Base-by-base conservation (phyloP, 2,113 vertebrate species). In the Misgurnus anguillicaudatus region DNA sequence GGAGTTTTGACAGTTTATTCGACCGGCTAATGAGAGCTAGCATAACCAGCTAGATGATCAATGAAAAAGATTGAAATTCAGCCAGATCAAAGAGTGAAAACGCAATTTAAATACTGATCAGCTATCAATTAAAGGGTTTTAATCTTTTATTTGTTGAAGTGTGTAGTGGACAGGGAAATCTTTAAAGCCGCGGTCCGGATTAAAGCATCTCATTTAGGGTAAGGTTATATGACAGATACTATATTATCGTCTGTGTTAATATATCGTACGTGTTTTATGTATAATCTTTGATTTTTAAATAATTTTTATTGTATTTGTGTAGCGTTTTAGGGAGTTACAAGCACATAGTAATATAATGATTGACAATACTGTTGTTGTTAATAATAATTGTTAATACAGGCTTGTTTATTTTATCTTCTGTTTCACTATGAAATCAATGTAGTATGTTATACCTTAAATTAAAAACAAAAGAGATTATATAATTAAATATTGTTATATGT, bases 11-110 rank as follows among this genome's bases (percentile, higher is more conserved):
- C 17, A 64, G 31, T 76, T 39, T 65, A n/a, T 39, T 76, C 74
- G 74, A 4, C 47, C 61, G 74, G 74, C 74, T 76, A 76, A 60
- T 64, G 24, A 75, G 45, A 76, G 74, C 60, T 76, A 76, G 74
- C 74, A 76, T 76, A 21, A 53, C 61, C 74, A 31, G 61, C 74
- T 76, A 76, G 31, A 76, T 76, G 45, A 53, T 76, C 61, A 76
- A 76, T 76, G 74, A 64, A 64, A 63, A 76, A 63, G 21, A 65
- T 21, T 47, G 6, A 68, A 74, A 65, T n/a, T 61, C 41, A 75
- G 3, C 17, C 9, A 39, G 11, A 53, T 48, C 36, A 19, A 9
- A 13, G 19, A 31, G 0, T 62, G 38, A 62, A 62, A 74, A 74
- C 72, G n/a, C 4, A 31, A 47, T 62, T 61, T 47, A 36, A 17